A percentile compares a stretch with the other conserved stretches of the same genome.
phyloP scores from a whole-genome alignment of 2,113 vertebrate genomes.

The Macquaria ambigua region DNA sequence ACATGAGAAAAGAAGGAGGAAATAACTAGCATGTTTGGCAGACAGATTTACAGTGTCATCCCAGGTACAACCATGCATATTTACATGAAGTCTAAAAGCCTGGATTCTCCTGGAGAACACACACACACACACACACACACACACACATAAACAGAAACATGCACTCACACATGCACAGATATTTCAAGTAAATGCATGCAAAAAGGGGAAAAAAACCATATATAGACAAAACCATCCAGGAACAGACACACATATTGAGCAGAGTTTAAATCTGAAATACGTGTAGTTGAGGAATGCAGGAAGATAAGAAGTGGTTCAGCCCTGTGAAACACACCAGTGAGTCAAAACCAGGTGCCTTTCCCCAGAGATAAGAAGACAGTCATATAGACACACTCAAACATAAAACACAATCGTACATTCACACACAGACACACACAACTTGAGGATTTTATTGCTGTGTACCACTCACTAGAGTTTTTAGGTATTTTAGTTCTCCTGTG shows the following conservation, averaged over 20 bases:
- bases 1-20: neutral
- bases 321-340: slow-evolving; percentile 35
- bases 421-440: slow-evolving; percentile 4
- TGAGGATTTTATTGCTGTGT: neutral
- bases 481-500: neutral
- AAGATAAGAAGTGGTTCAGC: slow-evolving; percentile 50
- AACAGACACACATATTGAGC: neutral
- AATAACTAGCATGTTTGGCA: slow-evolving; percentile 24
- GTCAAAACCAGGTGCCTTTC: slow-evolving; percentile 35
- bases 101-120: neutral
- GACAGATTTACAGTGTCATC: slow-evolving; percentile 29
- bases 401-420: neutral
- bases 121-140: neutral
- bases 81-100: slow-evolving; percentile 15
- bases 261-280: neutral
- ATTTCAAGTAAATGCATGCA: slow-evolving; percentile 8
- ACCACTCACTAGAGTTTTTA: neutral
- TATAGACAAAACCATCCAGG: slow-evolving; percentile 20
- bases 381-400: slow-evolving; percentile 10
- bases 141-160: neutral
- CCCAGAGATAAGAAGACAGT: slow-evolving; percentile 26
- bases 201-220: slow-evolving; percentile 7
- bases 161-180: neutral
- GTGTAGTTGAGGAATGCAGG: slow-evolving; percentile 34
- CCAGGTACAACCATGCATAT: neutral